A percentile compares a stretch with the other conserved stretches of the same genome.
These are phyloP conservation scores for Bungarus multicinctus DNA, from an alignment of 2,113 vertebrate species.

Conservation along the genomic window DNA sequence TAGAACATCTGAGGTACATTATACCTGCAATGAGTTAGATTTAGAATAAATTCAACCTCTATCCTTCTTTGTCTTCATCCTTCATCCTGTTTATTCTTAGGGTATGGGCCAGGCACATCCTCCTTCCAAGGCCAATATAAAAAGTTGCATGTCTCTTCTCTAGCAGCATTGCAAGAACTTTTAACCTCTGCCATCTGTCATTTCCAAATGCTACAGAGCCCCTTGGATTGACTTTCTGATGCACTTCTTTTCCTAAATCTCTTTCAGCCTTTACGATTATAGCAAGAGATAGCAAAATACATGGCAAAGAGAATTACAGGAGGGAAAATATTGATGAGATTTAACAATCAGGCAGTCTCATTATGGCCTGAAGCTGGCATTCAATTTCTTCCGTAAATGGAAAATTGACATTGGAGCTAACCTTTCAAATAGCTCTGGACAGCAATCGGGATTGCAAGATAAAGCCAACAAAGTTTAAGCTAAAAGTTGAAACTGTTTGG, in stretches of 20 bases:
- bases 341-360: constrained; percentile 7
- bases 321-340: background rate
- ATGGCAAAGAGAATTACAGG: background rate
- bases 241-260: background rate
- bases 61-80: background rate
- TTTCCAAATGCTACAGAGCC: background rate
- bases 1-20: background rate
- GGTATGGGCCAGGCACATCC: background rate
- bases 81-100: background rate
- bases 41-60: background rate
- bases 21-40: background rate
- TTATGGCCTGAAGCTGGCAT: background rate
- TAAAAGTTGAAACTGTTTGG: background rate
- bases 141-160: background rate
- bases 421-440: background rate
- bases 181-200: background rate
- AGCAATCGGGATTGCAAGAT: background rate
- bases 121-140: background rate
- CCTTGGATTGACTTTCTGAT: background rate
- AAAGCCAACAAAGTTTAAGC: background rate
- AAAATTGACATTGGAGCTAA: background rate
- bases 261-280: background rate
- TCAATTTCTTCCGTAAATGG: background rate
- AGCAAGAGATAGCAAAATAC: background rate
- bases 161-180: background rate